Conservation (phyloP, 2,113 vertebrate genomes). For the Colossoma macropomum region DNA sequence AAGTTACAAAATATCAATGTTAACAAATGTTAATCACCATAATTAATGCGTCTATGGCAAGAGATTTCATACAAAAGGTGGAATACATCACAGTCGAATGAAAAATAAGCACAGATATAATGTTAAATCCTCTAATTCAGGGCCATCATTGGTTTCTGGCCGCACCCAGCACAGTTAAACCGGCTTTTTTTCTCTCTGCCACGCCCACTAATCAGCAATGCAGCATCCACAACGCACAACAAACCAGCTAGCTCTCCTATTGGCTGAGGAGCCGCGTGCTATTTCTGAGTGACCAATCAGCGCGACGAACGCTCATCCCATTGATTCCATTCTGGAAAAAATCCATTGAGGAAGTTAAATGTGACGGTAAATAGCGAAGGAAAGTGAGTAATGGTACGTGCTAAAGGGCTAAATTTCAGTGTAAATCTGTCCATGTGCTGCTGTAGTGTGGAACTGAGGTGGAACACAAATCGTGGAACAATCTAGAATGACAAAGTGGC, state of each 20-base stretch:
- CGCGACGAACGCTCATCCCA: background rate
- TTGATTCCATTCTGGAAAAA: constrained; percentile 14
- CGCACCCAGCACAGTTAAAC: constrained; percentile 12
- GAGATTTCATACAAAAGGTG: background rate
- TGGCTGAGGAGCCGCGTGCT: background rate
- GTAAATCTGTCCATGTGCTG: too few relatives aligned
- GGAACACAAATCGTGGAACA: background rate
- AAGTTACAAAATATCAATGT: too few relatives aligned
- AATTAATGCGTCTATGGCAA: background rate
- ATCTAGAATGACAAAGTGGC: background rate
- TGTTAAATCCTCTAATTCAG: background rate
- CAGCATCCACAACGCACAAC: background rate
- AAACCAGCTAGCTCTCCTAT: background rate
- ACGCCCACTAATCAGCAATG: constrained; percentile 17
- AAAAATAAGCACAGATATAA: background rate
- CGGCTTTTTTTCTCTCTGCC: background rate
- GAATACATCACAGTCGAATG: too few relatives aligned
- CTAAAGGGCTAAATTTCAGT: too few relatives aligned
- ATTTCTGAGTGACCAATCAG: background rate
- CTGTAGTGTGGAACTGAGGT: background rate
- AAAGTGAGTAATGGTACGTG: too few relatives aligned
- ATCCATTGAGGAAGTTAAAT: background rate
- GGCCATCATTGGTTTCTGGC: background rate
- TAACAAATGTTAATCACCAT: too few relatives aligned
- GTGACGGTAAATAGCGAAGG: background rate